These are phyloP conservation scores for Malacoraja senta DNA, from an alignment of 2,797 vertebrate genomes.

Conservation along the genomic window DNA sequence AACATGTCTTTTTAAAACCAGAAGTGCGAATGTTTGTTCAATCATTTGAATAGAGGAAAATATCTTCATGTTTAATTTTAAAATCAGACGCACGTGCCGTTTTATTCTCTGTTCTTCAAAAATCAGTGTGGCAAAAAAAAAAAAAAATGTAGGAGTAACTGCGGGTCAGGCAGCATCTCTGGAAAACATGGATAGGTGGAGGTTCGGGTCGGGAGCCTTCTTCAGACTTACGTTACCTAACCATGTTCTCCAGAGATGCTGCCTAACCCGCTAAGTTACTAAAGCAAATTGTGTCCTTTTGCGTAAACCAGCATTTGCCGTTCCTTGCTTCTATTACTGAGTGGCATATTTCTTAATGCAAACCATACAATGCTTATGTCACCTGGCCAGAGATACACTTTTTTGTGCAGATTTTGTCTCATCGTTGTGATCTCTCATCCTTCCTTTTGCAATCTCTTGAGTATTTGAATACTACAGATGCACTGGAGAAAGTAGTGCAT, in stretches of 20 bases:
- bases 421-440: neutral
- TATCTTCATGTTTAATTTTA: neutral
- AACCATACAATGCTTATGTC: neutral
- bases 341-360: neutral
- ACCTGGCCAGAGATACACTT: neutral
- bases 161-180: too few relatives aligned
- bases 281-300: too few relatives aligned
- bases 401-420: neutral
- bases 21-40: neutral
- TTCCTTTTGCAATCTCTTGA: neutral
- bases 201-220: too few relatives aligned
- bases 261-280: too few relatives aligned
- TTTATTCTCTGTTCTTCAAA: neutral
- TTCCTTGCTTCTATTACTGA: neutral
- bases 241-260: too few relatives aligned
- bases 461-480: too few relatives aligned
- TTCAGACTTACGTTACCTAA: too few relatives aligned
- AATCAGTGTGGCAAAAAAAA: neutral
- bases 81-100: neutral
- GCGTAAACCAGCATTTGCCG: too few relatives aligned
- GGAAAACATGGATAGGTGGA: too few relatives aligned
- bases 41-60: neutral
- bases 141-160: too few relatives aligned
- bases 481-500: too few relatives aligned
- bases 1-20: neutral